Evolutionary conservation across 2,113 vertebrate species (phyloP).

Genomic region (Isurus oxyrinchus): DNA sequence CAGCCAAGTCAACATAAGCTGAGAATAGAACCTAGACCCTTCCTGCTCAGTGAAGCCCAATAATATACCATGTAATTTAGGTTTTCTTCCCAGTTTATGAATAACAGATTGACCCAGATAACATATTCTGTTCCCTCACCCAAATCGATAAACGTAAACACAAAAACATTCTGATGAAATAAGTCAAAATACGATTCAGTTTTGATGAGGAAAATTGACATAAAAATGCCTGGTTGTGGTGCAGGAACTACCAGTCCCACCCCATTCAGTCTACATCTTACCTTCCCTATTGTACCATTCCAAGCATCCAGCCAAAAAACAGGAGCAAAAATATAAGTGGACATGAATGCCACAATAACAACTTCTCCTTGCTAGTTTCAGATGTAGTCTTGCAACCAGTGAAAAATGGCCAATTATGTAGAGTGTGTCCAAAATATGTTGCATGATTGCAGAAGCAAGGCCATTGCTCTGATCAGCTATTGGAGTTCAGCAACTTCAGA

Average conservation of each 20-base stretch:
- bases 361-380: background rate
- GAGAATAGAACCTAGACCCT: too few relatives aligned
- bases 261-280: too few relatives aligned
- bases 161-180: background rate
- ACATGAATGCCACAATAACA: too few relatives aligned
- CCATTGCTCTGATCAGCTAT: background rate
- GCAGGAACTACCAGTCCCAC: background rate
- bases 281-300: background rate
- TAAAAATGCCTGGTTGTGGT: background rate
- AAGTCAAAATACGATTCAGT: background rate
- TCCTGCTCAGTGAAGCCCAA: too few relatives aligned
- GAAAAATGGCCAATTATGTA: background rate
- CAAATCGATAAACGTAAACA: background rate
- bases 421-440: background rate
- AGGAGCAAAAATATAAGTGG: background rate
- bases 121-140: background rate
- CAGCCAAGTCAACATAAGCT: too few relatives aligned
- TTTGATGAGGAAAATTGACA: background rate
- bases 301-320: background rate
- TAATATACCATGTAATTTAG: background rate
- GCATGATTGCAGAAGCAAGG: background rate
- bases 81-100: background rate
- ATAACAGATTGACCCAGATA: background rate
- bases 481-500: background rate
- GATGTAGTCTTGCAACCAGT: background rate